phyloP scores from a whole-genome alignment of 2,888 invertebrate genomes.

The Sarcophaga variegata region DNA sequence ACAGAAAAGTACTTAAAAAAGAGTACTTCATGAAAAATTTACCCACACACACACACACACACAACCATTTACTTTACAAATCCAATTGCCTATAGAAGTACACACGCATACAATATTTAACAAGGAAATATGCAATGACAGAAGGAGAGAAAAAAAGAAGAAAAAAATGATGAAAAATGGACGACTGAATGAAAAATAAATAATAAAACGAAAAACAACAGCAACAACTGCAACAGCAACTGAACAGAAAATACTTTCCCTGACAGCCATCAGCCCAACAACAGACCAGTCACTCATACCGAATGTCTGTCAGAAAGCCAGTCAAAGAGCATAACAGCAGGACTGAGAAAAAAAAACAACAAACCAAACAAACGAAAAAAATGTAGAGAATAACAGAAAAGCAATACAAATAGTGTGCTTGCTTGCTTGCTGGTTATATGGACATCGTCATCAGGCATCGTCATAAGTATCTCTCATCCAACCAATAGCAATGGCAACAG shows the following conservation, averaged over 20 bases:
- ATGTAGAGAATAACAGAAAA: constrained; percentile 17
- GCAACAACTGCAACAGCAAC: neutral
- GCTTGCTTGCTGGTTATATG: neutral
- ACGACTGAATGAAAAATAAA: constrained; percentile 10
- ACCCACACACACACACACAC: too few relatives aligned
- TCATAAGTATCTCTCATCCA: neutral
- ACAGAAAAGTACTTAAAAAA: neutral
- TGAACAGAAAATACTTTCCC: constrained; percentile 45
- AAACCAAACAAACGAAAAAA: neutral
- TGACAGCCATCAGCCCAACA: constrained; percentile 29
- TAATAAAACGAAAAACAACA: neutral
- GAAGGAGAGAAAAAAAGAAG: neutral
- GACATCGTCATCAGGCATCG: constrained; percentile 34
- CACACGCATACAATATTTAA: constrained; percentile 6
- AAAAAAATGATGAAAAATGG: constrained; percentile 25
- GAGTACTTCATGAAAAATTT: neutral
- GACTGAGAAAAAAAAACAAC: neutral
- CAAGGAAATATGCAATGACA: constrained; percentile 35
- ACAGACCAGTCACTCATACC: constrained; percentile 12
- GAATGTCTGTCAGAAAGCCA: neutral
- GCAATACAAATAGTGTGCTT: constrained; percentile 44
- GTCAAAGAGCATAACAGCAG: constrained; percentile 3
- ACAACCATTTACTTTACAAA: neutral
- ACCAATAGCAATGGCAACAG: neutral
- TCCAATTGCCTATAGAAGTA: neutral